Percentiles rank a stretch among this genome's conserved stretches.
Conservation (phyloP, 2,797 vertebrate genomes). For the Eulemur albifrons region DNA sequence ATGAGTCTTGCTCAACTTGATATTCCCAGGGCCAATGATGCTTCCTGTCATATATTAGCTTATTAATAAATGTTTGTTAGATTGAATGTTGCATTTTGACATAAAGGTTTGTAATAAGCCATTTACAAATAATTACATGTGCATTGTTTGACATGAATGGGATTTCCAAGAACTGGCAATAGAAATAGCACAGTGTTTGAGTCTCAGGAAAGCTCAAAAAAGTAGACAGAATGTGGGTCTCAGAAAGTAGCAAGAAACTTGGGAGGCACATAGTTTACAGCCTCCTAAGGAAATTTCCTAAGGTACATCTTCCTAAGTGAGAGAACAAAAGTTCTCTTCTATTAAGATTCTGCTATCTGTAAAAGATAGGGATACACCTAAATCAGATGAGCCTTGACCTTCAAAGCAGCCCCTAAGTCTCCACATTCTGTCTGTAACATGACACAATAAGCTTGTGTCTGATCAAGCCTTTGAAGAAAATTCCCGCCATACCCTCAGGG, state of each 20-base stretch:
- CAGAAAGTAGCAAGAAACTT: neutral
- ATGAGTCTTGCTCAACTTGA: neutral
- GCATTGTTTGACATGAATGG: neutral
- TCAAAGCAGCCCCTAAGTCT: neutral
- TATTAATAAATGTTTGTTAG: neutral
- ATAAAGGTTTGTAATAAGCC: neutral
- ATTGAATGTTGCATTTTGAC: conserved; percentile 13
- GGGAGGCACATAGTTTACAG: neutral
- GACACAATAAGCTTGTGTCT: conserved; percentile 11
- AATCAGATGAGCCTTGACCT: conserved; percentile 35
- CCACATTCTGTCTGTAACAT: neutral
- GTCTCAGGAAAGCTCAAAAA: neutral
- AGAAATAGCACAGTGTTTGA: neutral
- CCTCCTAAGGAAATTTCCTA: neutral
- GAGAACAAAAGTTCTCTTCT: neutral
- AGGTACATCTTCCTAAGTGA: neutral
- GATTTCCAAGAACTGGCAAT: neutral
- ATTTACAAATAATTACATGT: conserved; percentile 6
- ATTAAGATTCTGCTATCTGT: conserved; percentile 30
- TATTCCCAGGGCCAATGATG: neutral
- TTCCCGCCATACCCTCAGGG: conserved; percentile 33
- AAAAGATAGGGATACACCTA: conserved; percentile 29
- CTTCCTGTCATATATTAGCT: neutral
- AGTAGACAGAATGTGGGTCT: neutral
- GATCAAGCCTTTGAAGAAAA: neutral